A percentile compares a stretch with the other conserved stretches of the same genome.
phyloP scores from a whole-genome alignment of 2,888 invertebrate species.

The Trachelus tabidus region DNA sequence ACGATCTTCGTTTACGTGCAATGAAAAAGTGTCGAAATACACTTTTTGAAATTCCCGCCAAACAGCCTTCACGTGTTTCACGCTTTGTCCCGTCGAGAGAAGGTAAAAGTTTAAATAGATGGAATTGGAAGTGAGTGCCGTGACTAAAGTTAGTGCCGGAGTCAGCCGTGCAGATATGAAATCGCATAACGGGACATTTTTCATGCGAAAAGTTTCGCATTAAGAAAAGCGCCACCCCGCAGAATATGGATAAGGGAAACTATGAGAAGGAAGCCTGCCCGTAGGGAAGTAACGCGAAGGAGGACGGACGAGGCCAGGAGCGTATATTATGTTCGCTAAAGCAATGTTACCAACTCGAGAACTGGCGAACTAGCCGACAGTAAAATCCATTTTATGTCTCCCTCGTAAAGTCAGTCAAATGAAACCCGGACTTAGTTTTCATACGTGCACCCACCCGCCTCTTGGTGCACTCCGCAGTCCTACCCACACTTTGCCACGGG shows the following conservation, averaged over 20 bases:
- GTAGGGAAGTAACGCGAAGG: conserved; percentile 22
- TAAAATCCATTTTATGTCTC: conserved; percentile 64
- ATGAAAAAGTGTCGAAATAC: not conserved
- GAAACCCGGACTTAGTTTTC: conserved; percentile 64
- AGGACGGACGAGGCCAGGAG: conserved; percentile 13
- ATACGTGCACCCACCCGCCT: conserved; percentile 52
- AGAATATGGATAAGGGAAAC: not conserved
- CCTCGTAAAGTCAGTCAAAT: conserved; percentile 64
- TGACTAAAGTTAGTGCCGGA: not conserved
- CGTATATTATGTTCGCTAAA: conserved; percentile 55
- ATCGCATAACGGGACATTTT: conserved; percentile 42
- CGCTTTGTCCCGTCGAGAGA: not conserved
- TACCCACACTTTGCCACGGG: conserved; percentile 8
- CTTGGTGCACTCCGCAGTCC: conserved; percentile 24
- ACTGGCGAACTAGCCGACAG: conserved; percentile 64
- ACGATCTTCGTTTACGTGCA: not conserved
- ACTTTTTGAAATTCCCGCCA: not conserved
- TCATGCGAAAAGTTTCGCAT: conserved; percentile 48
- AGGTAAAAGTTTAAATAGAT: not conserved
- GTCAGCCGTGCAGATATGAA: conserved; percentile 40
- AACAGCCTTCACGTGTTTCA: not conserved
- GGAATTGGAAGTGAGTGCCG: not conserved
- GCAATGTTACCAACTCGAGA: conserved; percentile 63
- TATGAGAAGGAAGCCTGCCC: not conserved
- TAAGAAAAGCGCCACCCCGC: conserved; percentile 12